Conservation (phyloP, 2,888 invertebrate species). For the Agonopterix arenella region DNA sequence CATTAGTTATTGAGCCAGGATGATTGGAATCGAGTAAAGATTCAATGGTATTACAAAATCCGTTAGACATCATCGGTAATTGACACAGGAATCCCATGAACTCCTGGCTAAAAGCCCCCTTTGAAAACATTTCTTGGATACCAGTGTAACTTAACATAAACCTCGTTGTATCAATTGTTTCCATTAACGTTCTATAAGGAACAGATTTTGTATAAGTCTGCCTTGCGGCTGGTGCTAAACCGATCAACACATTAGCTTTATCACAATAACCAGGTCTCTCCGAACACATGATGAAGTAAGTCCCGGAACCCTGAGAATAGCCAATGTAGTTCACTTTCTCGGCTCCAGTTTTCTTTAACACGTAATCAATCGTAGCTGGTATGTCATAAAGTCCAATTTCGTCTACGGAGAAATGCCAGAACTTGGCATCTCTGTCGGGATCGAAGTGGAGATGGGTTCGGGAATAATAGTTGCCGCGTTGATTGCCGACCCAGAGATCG, state of each 20-base stretch:
- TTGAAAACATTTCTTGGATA: conserved; percentile 37
- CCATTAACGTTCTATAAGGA: conserved; percentile 20
- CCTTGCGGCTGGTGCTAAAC: conserved; percentile 79
- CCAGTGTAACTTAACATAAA: conserved; percentile 22
- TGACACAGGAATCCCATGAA: conserved; percentile 43
- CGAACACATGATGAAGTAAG: conserved; percentile 80
- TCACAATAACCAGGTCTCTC: conserved; percentile 79
- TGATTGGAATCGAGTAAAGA: conserved; percentile 36
- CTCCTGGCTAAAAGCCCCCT: conserved; percentile 38
- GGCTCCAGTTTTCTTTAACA: conserved; percentile 33
- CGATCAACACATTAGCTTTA: conserved; percentile 77
- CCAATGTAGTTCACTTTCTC: conserved; percentile 74
- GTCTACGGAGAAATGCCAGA: conserved; percentile 83
- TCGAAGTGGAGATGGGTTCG: conserved; percentile 56
- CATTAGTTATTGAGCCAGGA: conserved; percentile 39
- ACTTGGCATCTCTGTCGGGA: conserved; percentile 36
- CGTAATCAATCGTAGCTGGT: conserved; percentile 75
- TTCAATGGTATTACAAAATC: conserved; percentile 25
- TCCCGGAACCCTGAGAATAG: conserved; percentile 85
- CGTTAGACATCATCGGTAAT: conserved; percentile 24
- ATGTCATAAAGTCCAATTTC: conserved; percentile 86
- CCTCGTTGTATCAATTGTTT: conserved; percentile 21
- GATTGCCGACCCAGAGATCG: conserved; percentile 16
- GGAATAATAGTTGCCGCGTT: conserved; percentile 44
- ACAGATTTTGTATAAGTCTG: conserved; percentile 56